Conservation (phyloP, 2,888 invertebrate species). For the Hydraecia micacea region DNA sequence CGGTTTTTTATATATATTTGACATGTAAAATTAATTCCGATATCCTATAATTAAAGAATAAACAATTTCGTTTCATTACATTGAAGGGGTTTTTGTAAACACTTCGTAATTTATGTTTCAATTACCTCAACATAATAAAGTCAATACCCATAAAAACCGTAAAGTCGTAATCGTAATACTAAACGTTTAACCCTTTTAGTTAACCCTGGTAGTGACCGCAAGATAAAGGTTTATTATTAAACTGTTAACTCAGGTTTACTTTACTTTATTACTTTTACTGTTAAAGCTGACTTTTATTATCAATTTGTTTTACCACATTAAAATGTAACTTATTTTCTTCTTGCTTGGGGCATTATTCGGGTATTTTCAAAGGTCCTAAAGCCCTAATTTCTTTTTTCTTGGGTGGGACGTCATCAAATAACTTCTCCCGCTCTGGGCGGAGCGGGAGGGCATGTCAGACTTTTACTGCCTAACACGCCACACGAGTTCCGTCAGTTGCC, state of each 20-base stretch:
- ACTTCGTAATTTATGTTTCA: slow-evolving; percentile 11
- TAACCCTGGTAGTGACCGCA: slow-evolving; percentile 69
- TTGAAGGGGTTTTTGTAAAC: neutral
- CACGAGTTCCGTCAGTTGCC: too few species aligned
- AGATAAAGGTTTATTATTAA: slow-evolving; percentile 68
- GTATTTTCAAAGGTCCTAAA: slow-evolving; percentile 1
- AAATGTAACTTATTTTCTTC: slow-evolving; percentile 16
- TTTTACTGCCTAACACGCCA: too few species aligned
- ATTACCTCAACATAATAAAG: slow-evolving; percentile 44
- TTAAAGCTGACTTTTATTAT: slow-evolving; percentile 59
- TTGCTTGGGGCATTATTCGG: neutral
- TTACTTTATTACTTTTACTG: slow-evolving; percentile 63
- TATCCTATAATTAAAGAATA: too few species aligned
- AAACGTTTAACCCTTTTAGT: slow-evolving; percentile 64
- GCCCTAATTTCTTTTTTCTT: neutral
- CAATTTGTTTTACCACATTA: slow-evolving; percentile 41
- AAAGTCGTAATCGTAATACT: slow-evolving; percentile 57
- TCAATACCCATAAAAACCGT: slow-evolving; percentile 57
- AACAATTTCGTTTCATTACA: neutral
- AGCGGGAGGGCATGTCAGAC: too few species aligned
- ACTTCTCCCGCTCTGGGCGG: too few species aligned
- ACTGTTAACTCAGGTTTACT: slow-evolving; percentile 69
- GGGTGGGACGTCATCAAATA: too few species aligned
- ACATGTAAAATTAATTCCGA: too few species aligned
- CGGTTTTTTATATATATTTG: too few species aligned